Percentiles rank a stretch among this genome's conserved stretches.
These are phyloP conservation scores for Intellagama lesueurii DNA, from an alignment of 2,797 vertebrate species.

Conservation along the genomic window DNA sequence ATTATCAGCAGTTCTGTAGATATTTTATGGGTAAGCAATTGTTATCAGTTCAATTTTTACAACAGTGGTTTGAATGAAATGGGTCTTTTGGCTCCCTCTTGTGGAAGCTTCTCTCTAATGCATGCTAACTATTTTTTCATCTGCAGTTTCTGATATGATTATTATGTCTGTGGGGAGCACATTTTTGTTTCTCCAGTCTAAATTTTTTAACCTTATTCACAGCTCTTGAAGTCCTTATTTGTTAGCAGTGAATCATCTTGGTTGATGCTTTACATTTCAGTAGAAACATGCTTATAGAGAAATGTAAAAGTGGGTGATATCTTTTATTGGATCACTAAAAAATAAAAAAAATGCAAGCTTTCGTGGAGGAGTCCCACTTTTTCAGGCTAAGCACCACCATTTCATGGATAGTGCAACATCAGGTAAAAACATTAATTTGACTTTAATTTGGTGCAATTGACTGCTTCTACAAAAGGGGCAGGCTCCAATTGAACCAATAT, in stretches of 20 bases:
- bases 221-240: not conserved
- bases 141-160: not conserved
- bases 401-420: too few relatives aligned
- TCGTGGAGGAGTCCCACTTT: too few relatives aligned
- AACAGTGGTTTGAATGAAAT: not conserved
- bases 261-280: not conserved
- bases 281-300: not conserved
- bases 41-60: not conserved
- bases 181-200: not conserved
- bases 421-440: too few relatives aligned
- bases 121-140: not conserved
- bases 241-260: not conserved
- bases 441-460: too few relatives aligned
- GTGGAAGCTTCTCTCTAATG: not conserved
- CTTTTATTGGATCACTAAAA: too few relatives aligned
- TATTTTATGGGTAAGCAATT: not conserved
- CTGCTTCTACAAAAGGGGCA: too few relatives aligned
- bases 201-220: not conserved
- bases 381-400: too few relatives aligned
- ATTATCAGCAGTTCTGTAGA: not conserved
- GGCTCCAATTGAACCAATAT: not conserved
- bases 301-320: too few relatives aligned
- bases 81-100: slow-evolving; percentile 23
- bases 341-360: too few relatives aligned
- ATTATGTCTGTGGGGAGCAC: not conserved